These are phyloP conservation scores for Drosophila grimshawi DNA, from an alignment of 1,140 invertebrate genomes.

Conservation along the genomic window DNA sequence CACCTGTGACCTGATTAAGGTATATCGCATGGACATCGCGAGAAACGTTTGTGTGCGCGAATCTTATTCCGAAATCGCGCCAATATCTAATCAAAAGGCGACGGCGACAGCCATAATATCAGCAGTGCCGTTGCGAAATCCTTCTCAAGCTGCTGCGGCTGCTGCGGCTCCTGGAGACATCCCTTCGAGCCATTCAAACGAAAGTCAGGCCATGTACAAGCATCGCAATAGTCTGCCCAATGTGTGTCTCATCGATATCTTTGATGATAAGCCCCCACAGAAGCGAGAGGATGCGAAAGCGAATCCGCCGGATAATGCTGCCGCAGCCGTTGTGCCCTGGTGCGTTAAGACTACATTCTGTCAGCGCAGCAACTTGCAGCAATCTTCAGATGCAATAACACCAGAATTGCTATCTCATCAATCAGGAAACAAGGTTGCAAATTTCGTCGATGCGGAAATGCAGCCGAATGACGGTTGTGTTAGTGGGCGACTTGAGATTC, in stretches of 20 bases:
- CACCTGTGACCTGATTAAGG: slow-evolving; percentile 42
- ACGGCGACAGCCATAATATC: neutral
- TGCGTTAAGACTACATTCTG: slow-evolving; percentile 53
- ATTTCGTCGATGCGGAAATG: slow-evolving; percentile 1
- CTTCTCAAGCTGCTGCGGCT: no score
- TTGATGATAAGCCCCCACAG: slow-evolving; percentile 40
- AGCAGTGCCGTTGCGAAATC: slow-evolving; percentile 28
- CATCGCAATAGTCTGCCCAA: slow-evolving; percentile 78
- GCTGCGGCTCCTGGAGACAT: slow-evolving; percentile 13
- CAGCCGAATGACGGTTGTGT: slow-evolving; percentile 86
- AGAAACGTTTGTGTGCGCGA: slow-evolving; percentile 88
- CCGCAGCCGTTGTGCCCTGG: slow-evolving; percentile 39
- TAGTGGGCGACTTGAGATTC: slow-evolving; percentile 92
- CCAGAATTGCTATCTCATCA: neutral
- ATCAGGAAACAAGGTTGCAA: neutral
- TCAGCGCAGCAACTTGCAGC: slow-evolving; percentile 40
- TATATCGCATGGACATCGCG: slow-evolving; percentile 93
- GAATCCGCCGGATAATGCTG: neutral
- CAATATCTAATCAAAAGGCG: slow-evolving; percentile 25
- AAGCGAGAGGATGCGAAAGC: neutral
- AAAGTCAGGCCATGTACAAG: slow-evolving; percentile 42
- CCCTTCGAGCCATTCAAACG: slow-evolving; percentile 30
- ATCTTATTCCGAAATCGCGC: slow-evolving; percentile 56
- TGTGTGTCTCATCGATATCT: slow-evolving; percentile 57
- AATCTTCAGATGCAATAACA: neutral